Base-by-base conservation (phyloP, 2,113 vertebrate genomes). In the Gymnorhina tibicen region DNA sequence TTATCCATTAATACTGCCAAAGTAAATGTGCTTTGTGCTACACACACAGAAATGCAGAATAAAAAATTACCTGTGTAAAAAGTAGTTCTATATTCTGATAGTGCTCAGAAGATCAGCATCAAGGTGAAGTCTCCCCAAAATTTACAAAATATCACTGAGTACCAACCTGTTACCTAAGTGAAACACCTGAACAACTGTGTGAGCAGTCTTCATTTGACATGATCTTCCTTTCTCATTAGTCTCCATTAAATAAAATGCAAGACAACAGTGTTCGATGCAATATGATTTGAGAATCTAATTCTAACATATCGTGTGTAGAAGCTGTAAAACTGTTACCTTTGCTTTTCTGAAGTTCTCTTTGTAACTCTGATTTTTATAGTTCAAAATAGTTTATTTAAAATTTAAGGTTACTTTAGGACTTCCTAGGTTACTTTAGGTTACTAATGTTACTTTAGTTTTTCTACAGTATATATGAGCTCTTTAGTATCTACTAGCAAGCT, bases 261-360 rank as follows among this genome's bases (percentile, higher is more conserved):
- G 49, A 52, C 1, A 30, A 47, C 14, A 23, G 3, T 32, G 33
- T 58, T 63, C 0, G 0, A 24, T 69, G 37, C 33, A 56, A 26
- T 35, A n/a, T 16, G 12, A 82, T 70, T 82, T 58, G 37, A 87
- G 24, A 64, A 41, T 32, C 42, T 76, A 55, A 64, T 64, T 76
- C 42, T 63, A 28, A 69, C 23, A 18, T 37, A 27, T 37, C 28
- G 13, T 9, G 8, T 18, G 27, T 30, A 44, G 35, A 44, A 42
- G 13, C 7, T 75, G 35, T n/a, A 19, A 56, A 76, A 82, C 6
- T 73, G 20, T 44, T 87, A 49, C 23, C 33, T 87, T 39, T 75
- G 42, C 56, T 75, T 70, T 33, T 44, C 11, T 37, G 11, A 56
- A 30, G 11, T 68, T 69, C 9, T 63, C 18, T 53, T 82, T 24